Base-by-base conservation (phyloP, 2,113 vertebrate species). In the Pseudopodoces humilis region DNA sequence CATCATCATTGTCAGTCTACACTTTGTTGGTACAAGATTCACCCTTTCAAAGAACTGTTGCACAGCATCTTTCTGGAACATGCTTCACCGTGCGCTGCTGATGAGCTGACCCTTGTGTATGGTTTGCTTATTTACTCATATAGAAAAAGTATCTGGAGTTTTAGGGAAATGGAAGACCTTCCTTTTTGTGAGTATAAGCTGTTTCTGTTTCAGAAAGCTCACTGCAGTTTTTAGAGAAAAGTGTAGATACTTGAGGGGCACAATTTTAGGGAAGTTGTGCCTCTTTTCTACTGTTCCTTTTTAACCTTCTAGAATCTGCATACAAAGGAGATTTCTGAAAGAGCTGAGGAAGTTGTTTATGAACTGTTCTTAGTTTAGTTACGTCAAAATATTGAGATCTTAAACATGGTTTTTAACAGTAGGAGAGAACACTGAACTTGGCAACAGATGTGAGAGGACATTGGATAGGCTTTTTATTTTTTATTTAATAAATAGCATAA, bases 31-130 rank as follows among this genome's bases (percentile, higher is more conserved):
- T 89, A 35, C 52, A 41, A n/a, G 14, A 14, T 79, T 72, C 52
- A 35, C 11, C 3, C 31, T 64, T 47, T 27, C 19, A 53, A 15
- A 64, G 41, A 60, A 60, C 9, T 10, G 7, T 31, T 22, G 1
- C 43, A 23, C 2, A 3, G 11, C 24, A 41, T 49, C 13, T 44
- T 70, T 53, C 22, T 78, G 41, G 46, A 15, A 12, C 11, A 4
- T 0, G 0, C 20, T 46, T 70, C 56, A 9, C 9, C 1, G 1
- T 37, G 6, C 79, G 43, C 39, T 58, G 69, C 17, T 0, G 0
- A 3, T 27, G 9, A 31, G 23, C 43, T 55, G 56, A 68, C 44
- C 39, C 12, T 18, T 67, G 46, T 27, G 52, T 55, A 14, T 2
- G 1, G 25, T 33, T 74, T 82, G 30, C 0, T 0, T 47, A 8